These are phyloP conservation scores for Isotomurus palustris DNA, from an alignment of 2,888 invertebrate species.

Conservation along the genomic window DNA sequence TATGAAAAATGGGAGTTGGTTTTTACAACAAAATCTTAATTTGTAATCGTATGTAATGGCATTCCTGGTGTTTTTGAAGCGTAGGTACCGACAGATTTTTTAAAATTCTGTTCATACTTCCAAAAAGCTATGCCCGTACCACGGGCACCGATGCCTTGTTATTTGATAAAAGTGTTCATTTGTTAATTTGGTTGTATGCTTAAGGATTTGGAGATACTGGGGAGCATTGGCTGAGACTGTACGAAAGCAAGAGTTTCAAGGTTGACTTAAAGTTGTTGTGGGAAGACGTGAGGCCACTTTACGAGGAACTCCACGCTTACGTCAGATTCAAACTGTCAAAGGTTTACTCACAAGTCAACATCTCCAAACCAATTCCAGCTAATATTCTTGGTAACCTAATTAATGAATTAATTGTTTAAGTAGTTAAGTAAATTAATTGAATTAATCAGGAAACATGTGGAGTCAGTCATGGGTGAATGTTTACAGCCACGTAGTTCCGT, in stretches of 20 bases:
- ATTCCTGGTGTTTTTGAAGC: no score
- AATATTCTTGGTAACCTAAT: constrained; percentile 65
- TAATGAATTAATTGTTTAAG: no score
- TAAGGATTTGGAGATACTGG: constrained; percentile 81
- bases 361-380: constrained; percentile 75
- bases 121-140: no score
- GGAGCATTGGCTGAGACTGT: constrained; percentile 83
- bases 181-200: constrained; percentile 42
- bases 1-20: no score
- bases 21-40: no score
- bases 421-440: no score
- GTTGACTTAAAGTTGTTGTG: constrained; percentile 56
- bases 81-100: no score
- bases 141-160: no score
- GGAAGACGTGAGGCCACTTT: constrained; percentile 66
- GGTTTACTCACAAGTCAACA: no score
- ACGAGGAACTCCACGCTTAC: constrained; percentile 77
- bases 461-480: constrained; percentile 76
- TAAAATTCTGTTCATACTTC: no score
- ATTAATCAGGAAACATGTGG: constrained; percentile 82
- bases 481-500: constrained; percentile 69
- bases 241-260: constrained; percentile 58
- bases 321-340: constrained; percentile 66
- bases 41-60: no score
- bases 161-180: constrained; percentile 2